Percentiles rank a stretch among this genome's conserved stretches.
Conservation (phyloP, 2,113 vertebrate species). For the Chascanopsetta lugubris region DNA sequence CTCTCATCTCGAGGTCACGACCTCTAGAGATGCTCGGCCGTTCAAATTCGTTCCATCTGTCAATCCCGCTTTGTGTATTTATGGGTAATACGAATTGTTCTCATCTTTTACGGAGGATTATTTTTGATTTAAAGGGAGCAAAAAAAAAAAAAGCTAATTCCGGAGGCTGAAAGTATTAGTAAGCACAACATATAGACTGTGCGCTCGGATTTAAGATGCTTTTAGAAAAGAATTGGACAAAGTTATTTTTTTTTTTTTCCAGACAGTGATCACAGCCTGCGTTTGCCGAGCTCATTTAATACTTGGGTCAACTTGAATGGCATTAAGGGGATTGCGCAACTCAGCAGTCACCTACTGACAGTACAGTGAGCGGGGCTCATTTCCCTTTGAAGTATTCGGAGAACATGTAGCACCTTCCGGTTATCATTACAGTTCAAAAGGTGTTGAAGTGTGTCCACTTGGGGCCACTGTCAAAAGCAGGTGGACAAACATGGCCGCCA, state of each 20-base stretch:
- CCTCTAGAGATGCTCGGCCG: conserved; percentile 36
- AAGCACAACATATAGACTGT: neutral
- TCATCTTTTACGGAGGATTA: conserved; percentile 44
- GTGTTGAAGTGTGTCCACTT: no score
- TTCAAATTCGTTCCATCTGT: conserved; percentile 40
- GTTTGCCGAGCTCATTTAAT: neutral
- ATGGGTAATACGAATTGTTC: conserved; percentile 15
- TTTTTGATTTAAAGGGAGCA: neutral
- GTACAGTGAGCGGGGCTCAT: no score
- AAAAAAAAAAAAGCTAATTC: neutral
- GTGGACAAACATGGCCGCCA: no score
- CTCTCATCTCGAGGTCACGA: conserved; percentile 15
- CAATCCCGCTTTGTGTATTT: conserved; percentile 29
- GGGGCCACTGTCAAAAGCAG: no score
- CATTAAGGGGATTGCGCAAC: no score
- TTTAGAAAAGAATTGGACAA: neutral
- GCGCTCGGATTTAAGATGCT: neutral
- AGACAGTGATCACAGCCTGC: neutral
- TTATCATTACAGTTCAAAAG: no score
- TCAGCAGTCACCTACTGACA: no score
- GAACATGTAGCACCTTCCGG: no score
- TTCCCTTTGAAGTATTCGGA: no score
- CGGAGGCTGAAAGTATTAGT: neutral
- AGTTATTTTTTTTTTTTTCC: neutral
- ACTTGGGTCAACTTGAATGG: no score